Conservation (phyloP, 2,797 vertebrate species). For the Platalea minor region DNA sequence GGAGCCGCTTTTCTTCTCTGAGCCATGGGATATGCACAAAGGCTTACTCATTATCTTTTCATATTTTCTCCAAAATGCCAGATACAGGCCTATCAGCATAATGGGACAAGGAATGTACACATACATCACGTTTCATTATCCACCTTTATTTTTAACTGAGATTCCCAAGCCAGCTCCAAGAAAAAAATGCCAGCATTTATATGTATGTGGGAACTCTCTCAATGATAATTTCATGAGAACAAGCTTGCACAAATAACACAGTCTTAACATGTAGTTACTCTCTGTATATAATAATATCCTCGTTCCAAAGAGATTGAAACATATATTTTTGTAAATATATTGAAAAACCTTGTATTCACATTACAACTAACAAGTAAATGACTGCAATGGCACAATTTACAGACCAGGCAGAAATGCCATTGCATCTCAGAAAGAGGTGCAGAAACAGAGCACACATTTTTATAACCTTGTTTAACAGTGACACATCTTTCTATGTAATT, state of each 20-base stretch:
- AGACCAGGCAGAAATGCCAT: background rate
- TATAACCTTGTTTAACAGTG: background rate
- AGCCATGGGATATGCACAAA: constrained; percentile 5
- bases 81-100: background rate
- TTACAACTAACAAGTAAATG: background rate
- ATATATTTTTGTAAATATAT: background rate
- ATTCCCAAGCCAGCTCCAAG: background rate
- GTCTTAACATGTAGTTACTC: background rate
- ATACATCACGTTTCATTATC: background rate
- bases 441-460: background rate
- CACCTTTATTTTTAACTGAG: constrained; percentile 21
- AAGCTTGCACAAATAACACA: background rate
- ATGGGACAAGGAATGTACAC: background rate
- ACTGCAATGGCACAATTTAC: background rate
- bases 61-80: constrained; percentile 25
- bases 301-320: background rate
- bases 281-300: background rate
- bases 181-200: constrained; percentile 12
- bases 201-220: background rate
- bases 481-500: background rate
- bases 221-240: constrained; percentile 8
- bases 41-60: constrained; percentile 17
- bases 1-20: background rate
- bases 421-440: background rate
- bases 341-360: background rate